phyloP scores from a whole-genome alignment of 2,113 vertebrate genomes.

The Hylia prasina region DNA sequence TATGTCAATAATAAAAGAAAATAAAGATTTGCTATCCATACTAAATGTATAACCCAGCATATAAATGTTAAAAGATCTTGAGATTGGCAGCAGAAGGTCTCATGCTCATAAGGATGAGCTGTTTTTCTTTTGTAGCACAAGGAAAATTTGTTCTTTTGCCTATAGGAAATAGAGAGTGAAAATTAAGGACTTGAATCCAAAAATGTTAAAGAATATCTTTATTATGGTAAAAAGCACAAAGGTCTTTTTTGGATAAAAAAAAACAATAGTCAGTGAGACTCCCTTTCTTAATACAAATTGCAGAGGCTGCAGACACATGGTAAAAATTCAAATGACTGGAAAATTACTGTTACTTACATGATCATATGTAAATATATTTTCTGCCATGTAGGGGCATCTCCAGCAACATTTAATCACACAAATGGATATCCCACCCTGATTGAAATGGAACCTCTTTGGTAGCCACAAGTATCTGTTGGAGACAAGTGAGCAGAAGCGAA shows the following conservation, averaged over 20 bases:
- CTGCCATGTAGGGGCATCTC: not conserved
- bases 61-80: not conserved
- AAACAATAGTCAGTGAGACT: not conserved
- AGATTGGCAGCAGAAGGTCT: not conserved
- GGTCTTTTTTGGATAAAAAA: not conserved
- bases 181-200: not conserved
- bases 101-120: not conserved
- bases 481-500: not conserved
- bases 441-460: not conserved
- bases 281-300: not conserved
- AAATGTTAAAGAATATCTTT: not conserved
- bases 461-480: not conserved
- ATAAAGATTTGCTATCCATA: not conserved
- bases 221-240: not conserved
- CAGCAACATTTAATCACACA: not conserved
- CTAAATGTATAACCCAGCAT: not conserved
- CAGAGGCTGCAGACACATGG: not conserved
- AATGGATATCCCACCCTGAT: not conserved
- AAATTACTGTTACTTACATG: not conserved
- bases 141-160: not conserved
- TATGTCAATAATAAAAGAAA: not conserved
- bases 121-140: not conserved
- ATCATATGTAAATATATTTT: not conserved
- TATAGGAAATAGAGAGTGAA: not conserved
- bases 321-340: not conserved